phyloP scores from a whole-genome alignment of 2,113 vertebrate species.

The Enhydra lutris region DNA sequence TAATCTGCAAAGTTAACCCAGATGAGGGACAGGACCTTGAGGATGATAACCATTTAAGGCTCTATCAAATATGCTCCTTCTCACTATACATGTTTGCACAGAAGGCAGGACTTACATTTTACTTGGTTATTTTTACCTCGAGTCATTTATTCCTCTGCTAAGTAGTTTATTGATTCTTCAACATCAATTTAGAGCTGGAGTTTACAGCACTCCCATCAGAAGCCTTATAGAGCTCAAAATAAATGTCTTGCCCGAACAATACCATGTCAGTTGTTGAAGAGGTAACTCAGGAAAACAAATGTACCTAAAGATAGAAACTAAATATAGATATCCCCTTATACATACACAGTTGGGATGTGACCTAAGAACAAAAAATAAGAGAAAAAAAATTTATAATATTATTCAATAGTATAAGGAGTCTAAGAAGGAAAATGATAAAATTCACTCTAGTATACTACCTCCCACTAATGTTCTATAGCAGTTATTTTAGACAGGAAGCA shows the following conservation, averaged over 20 bases:
- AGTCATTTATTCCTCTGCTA: constrained; percentile 66
- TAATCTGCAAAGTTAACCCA: constrained; percentile 15
- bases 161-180: constrained; percentile 65
- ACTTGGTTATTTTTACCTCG: constrained; percentile 62
- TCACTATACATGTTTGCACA: constrained; percentile 23
- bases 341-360: not conserved
- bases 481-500: constrained; percentile 59
- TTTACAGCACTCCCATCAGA: constrained; percentile 63
- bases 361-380: constrained; percentile 9
- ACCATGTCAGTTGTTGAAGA: constrained; percentile 44
- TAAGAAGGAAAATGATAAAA: constrained; percentile 41
- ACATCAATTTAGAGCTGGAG: constrained; percentile 60
- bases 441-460: constrained; percentile 38
- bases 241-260: constrained; percentile 58
- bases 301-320: constrained; percentile 47
- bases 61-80: constrained; percentile 20
- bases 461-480: constrained; percentile 43
- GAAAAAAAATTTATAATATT: constrained; percentile 1
- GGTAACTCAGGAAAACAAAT: constrained; percentile 54
- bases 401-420: constrained; percentile 9
- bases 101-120: constrained; percentile 48
- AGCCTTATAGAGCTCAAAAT: constrained; percentile 62
- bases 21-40: constrained; percentile 1
- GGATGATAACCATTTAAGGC: not conserved
- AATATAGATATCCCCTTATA: constrained; percentile 48